A percentile compares a stretch with the other conserved stretches of the same genome.
These are phyloP conservation scores for Lasioglossum villosulum DNA, from an alignment of 2,888 invertebrate species.

Conservation along the genomic window DNA sequence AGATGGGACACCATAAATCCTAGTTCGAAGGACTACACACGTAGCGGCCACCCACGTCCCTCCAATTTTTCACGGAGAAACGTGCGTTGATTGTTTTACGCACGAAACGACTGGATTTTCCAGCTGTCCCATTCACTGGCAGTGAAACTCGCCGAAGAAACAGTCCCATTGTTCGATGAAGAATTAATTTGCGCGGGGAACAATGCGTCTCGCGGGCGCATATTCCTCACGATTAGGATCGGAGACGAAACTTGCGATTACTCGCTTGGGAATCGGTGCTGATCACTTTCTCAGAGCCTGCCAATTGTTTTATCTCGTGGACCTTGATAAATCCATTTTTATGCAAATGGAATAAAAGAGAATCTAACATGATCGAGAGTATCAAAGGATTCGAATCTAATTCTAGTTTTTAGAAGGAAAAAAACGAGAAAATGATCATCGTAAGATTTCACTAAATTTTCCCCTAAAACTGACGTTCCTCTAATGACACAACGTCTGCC, in stretches of 20 bases:
- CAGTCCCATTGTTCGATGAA: slow-evolving; percentile 55
- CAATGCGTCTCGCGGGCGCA: slow-evolving; percentile 52
- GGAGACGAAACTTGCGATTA: slow-evolving; percentile 16
- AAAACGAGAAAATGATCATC: no score
- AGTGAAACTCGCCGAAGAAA: slow-evolving; percentile 50
- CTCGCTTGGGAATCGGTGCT: background rate
- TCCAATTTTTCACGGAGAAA: slow-evolving; percentile 20
- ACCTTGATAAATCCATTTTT: background rate
- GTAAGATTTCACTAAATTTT: background rate
- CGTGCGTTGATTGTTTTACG: background rate
- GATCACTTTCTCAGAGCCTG: background rate
- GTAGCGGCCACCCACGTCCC: slow-evolving; percentile 1
- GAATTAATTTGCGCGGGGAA: slow-evolving; percentile 58
- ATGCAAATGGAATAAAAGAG: background rate
- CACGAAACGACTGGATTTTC: background rate
- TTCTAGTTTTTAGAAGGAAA: no score
- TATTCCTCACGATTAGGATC: slow-evolving; percentile 21
- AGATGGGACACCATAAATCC: slow-evolving; percentile 8
- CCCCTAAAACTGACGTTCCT: background rate
- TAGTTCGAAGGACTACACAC: slow-evolving; percentile 5
- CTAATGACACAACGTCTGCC: background rate
- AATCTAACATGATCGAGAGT: background rate
- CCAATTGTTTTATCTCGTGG: background rate
- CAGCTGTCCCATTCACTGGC: background rate
- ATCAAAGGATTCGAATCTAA: background rate